Base-by-base conservation (phyloP, 2,113 vertebrate genomes). In the Gobio gobio region DNA sequence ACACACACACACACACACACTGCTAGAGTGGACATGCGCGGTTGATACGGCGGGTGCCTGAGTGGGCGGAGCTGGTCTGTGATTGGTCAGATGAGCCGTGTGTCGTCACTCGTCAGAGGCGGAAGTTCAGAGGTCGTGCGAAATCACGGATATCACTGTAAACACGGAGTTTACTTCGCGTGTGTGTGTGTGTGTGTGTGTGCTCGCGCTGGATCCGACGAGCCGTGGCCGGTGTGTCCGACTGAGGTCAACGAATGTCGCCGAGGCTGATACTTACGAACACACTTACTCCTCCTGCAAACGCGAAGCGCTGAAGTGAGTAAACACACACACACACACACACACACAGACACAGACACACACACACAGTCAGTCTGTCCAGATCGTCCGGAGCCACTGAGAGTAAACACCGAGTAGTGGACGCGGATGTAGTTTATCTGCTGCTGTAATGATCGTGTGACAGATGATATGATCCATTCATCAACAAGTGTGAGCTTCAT, bases 41-140 rank as follows among this genome's bases (percentile, higher is more conserved):
- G 1, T 24, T 24, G 5, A 4, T 24, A 7, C 22, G 3, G 58
- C 1, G n/a, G 0, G 58, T 10, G n/a, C n/a, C 7, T 2, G 0
- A 40, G 8, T 18, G 33, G 64, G 64, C 64, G 64, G 64, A 3
- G 64, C 64, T 22, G 9, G 8, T 40, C 64, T 68, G 33, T 40
- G 2, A 68, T 68, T 68, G 64, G 64, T 20, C 7, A 10, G 64
- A 1, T 4, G 64, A 40, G 3, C 16, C 20, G 18, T 3, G 1
- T 5, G 64, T 10, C 64, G 33, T 68, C 64, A 22, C 16, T 40
- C 64, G 33, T 40, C 33, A 10, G 33, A 68, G 16, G 33, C 33
- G 64, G 64, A 68, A 68, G 64, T 68, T 68, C 64, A 68, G 64
- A 68, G 64, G 64, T 68, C 58, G 9, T 24, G 22, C n/a, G 4